phyloP scores from a whole-genome alignment of 2,888 invertebrate genomes.

The Malacosoma neustria region DNA sequence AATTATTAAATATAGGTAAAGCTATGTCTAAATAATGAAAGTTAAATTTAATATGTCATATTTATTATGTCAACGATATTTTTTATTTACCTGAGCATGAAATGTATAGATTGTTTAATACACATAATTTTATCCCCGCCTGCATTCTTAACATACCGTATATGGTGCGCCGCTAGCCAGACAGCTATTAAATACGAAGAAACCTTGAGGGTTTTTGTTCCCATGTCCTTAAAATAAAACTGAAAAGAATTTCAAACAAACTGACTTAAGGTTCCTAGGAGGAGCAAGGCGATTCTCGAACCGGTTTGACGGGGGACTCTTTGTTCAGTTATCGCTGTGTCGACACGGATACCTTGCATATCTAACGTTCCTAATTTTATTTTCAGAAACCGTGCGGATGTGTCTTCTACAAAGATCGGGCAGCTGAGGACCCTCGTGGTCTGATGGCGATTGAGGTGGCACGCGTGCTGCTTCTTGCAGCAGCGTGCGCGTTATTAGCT shows the following conservation, averaged over 20 bases:
- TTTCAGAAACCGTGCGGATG: conserved; percentile 56
- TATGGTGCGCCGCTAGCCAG: not conserved
- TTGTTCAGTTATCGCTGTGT: conserved; percentile 47
- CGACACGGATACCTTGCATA: conserved; percentile 23
- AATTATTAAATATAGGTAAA: no score
- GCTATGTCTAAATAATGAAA: no score
- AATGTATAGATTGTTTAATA: no score
- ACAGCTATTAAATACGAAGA: conserved; percentile 12
- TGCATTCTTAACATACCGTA: not conserved
- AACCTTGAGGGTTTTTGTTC: conserved; percentile 30
- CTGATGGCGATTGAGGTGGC: conserved; percentile 48
- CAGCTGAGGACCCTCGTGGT: conserved; percentile 57
- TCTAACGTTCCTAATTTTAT: conserved; percentile 31
- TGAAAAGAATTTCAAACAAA: conserved; percentile 52
- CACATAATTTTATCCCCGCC: not conserved
- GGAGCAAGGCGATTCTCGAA: conserved; percentile 45
- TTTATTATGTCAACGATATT: no score
- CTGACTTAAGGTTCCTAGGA: conserved; percentile 56
- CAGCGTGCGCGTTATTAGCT: conserved; percentile 42
- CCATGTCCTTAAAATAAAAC: conserved; percentile 47
- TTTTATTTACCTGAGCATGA: no score
- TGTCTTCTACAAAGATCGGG: conserved; percentile 37
- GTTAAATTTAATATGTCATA: no score
- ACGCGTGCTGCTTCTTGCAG: conserved; percentile 45
- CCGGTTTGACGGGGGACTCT: conserved; percentile 57